phyloP scores from a whole-genome alignment of 35 echinoderm and acorn worm species.

The Patiria miniata region DNA sequence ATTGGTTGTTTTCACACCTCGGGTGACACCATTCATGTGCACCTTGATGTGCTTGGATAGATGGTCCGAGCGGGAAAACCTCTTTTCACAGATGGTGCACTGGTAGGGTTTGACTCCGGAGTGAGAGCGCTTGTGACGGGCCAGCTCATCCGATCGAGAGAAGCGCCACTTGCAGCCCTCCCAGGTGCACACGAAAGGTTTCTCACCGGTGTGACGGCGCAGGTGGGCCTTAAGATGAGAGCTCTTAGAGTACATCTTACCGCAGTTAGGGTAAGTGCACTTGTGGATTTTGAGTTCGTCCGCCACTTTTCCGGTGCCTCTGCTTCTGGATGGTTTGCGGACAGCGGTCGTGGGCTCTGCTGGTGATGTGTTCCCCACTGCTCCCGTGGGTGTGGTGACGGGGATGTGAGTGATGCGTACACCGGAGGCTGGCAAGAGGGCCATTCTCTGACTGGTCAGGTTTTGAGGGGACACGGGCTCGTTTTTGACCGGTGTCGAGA shows the following conservation, averaged over 20 bases:
- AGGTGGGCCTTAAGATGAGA: conserved; percentile 97
- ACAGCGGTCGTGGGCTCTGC: neutral
- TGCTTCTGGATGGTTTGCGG: conserved; percentile 24
- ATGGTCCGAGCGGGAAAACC: conserved; percentile 96
- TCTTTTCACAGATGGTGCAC: conserved; percentile 95
- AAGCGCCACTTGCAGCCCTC: conserved; percentile 98
- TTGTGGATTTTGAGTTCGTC: conserved; percentile 99
- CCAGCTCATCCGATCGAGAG: conserved; percentile 93
- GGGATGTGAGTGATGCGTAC: conserved; percentile 94
- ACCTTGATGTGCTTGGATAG: conserved; percentile 97
- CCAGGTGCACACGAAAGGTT: conserved; percentile 96
- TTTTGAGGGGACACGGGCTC: neutral
- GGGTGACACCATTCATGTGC: conserved; percentile 83
- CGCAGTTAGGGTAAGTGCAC: conserved; percentile 95
- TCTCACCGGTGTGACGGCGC: conserved; percentile 93
- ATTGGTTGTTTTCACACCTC: conserved; percentile 35
- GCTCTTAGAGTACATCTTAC: conserved; percentile 99
- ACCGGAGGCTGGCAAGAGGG: conserved; percentile 75
- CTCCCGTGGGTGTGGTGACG: conserved; percentile 32
- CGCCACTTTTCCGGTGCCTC: conserved; percentile 56
- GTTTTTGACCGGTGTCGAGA: neutral
- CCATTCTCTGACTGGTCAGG: neutral
- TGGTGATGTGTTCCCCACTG: neutral
- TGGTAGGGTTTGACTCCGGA: conserved; percentile 94
- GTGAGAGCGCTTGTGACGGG: conserved; percentile 95